A percentile compares a stretch with the other conserved stretches of the same genome.
These are phyloP conservation scores for Stichopus horrens DNA, from an alignment of 53 echinoderm and acorn worm species.

Conservation along the genomic window DNA sequence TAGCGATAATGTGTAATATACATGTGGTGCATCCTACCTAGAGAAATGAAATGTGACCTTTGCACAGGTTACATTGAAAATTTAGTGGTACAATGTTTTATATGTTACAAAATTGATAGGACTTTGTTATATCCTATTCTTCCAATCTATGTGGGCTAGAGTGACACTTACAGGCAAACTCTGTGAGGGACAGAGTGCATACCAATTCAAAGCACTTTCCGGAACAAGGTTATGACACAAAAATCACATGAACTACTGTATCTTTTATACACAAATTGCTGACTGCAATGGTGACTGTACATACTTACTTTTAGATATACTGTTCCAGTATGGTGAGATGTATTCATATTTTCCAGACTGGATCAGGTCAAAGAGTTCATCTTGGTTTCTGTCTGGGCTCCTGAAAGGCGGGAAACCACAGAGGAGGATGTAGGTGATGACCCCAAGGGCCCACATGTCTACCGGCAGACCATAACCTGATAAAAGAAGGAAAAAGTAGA, in stretches of 20 bases:
- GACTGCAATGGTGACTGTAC: neutral
- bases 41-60: too few species aligned
- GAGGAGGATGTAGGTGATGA: slow-evolving; percentile 93
- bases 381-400: slow-evolving; percentile 88
- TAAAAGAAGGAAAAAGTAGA: neutral
- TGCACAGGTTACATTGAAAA: too few species aligned
- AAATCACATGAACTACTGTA: too few species aligned
- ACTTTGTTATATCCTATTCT: neutral
- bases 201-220: too few species aligned
- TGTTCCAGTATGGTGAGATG: slow-evolving; percentile 97
- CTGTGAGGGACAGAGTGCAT: too few species aligned
- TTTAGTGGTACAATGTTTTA: too few species aligned
- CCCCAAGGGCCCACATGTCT: slow-evolving; percentile 98
- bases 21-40: too few species aligned
- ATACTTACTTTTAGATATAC: slow-evolving; percentile 84
- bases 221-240: too few species aligned
- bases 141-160: neutral
- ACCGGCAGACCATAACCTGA: slow-evolving; percentile 95
- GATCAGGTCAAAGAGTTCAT: slow-evolving; percentile 93
- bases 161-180: neutral
- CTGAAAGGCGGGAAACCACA: slow-evolving; percentile 98
- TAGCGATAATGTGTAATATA: too few species aligned
- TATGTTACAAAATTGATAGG: too few species aligned
- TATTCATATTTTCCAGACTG: slow-evolving; percentile 90
- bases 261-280: too few species aligned